phyloP scores from a whole-genome alignment of 2,797 vertebrate genomes.

The Hydrocynus forskahlii region DNA sequence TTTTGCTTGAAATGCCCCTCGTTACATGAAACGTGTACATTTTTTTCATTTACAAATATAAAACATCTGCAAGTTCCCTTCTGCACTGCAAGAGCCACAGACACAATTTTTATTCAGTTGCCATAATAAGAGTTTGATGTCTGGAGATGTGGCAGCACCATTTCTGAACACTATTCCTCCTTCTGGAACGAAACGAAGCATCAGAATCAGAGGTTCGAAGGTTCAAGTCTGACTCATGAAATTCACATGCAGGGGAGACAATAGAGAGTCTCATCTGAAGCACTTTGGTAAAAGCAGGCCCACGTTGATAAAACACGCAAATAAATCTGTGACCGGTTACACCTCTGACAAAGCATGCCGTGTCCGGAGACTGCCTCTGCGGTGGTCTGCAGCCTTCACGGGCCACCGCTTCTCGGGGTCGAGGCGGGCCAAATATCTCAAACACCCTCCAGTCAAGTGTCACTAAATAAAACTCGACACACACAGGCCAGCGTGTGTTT shows the following conservation, averaged over 20 bases:
- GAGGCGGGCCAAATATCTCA: constrained; percentile 6
- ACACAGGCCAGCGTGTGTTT: constrained; percentile 12
- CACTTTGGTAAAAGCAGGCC: neutral
- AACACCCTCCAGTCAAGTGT: constrained; percentile 39
- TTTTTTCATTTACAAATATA: too few species aligned
- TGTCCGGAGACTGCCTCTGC: neutral
- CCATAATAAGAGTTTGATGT: too few species aligned
- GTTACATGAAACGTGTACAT: too few species aligned
- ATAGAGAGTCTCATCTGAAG: neutral
- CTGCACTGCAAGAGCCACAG: too few species aligned
- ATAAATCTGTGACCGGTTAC: constrained; percentile 19
- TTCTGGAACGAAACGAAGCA: neutral
- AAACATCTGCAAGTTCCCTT: too few species aligned
- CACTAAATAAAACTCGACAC: constrained; percentile 31
- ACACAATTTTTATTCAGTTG: too few species aligned
- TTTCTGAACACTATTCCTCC: neutral
- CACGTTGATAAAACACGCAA: neutral
- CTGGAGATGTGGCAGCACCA: too few species aligned
- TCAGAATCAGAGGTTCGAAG: neutral
- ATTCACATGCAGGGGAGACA: neutral
- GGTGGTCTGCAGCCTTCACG: constrained; percentile 21
- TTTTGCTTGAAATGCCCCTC: too few species aligned
- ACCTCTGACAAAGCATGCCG: constrained; percentile 20
- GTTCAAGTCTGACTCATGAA: neutral
- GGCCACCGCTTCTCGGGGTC: constrained; percentile 44